Evolutionary conservation across 2,113 vertebrate species (phyloP), one percentile per base, ranked within the genome.

Genomic region (Lampris megalopsis): DNA sequence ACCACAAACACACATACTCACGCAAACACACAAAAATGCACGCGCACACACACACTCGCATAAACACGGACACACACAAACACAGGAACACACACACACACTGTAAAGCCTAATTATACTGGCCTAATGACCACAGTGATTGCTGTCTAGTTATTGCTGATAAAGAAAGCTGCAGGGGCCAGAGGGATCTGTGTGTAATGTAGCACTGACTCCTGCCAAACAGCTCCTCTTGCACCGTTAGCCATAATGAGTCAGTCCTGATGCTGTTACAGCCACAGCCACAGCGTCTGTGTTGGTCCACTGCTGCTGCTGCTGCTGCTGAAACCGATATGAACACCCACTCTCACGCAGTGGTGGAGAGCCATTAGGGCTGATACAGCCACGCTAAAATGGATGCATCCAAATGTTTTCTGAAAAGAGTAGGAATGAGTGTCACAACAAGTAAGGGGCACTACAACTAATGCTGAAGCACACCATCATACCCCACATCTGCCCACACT

Each of bases 181-280:
- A 1, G 24, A 48, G 56, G 68, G 63, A 13, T 84, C 45, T 60
- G 53, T 72, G 63, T 83, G 45, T 36, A 71, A 9, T 59, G 58
- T 6, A 67, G 71, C 71, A 71, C 70, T 71, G 86, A 82, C 81
- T 83, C 56, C 68, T 73, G 75, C 57, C 48, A 50, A 74, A 79
- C 71, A 71, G 73, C 68, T 77, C 57, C 36, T 83, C 65, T 67
- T 80, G 56, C 62, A n/a, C 80, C 67, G 4, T 86, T 81, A 72
- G 78, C 68, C 63, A 24, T 85, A 86, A 87, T 88, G 89, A 91
- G 74, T 81, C 62, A 67, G 64, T 56, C 54, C 47, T 66, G 79
- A 84, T 66, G 73, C 56, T 1, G 10, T 72, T 38, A 3, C 3
- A 41, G 37, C 9, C 62, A 54, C 65, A 76, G 84, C 78, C 63